Conservation (phyloP, 2,113 vertebrate species). For the Pseudopodoces humilis region DNA sequence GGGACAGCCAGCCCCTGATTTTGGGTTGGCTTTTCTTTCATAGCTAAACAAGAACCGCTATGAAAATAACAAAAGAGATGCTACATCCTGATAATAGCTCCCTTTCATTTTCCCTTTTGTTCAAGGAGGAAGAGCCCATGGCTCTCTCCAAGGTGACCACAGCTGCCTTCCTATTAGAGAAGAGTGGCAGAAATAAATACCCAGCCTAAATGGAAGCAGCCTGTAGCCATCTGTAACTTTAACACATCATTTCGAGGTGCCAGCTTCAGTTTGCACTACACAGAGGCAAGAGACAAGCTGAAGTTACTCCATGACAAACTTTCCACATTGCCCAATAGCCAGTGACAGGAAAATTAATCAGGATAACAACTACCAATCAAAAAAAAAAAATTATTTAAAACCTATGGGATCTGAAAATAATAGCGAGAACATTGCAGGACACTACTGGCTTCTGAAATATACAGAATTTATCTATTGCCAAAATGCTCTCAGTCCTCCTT, state of each 20-base stretch:
- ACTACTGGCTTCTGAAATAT: background rate
- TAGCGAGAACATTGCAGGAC: background rate
- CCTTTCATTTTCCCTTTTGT: background rate
- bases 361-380: background rate
- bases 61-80: background rate
- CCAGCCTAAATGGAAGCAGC: background rate
- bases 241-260: background rate
- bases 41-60: background rate
- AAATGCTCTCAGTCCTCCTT: background rate
- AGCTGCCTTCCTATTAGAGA: background rate
- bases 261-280: background rate
- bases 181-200: background rate
- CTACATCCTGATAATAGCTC: background rate
- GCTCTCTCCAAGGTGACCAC: constrained; percentile 45
- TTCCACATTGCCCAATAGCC: background rate
- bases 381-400: background rate
- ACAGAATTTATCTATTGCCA: background rate
- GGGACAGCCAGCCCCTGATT: background rate
- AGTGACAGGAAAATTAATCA: background rate
- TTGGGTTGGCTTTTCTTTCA: background rate
- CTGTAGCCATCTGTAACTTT: background rate
- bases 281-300: background rate
- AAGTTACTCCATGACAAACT: background rate
- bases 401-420: background rate
- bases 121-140: background rate